These are phyloP conservation scores for Eleutherodactylus coqui DNA, from an alignment of 2,797 vertebrate genomes.

Conservation along the genomic window DNA sequence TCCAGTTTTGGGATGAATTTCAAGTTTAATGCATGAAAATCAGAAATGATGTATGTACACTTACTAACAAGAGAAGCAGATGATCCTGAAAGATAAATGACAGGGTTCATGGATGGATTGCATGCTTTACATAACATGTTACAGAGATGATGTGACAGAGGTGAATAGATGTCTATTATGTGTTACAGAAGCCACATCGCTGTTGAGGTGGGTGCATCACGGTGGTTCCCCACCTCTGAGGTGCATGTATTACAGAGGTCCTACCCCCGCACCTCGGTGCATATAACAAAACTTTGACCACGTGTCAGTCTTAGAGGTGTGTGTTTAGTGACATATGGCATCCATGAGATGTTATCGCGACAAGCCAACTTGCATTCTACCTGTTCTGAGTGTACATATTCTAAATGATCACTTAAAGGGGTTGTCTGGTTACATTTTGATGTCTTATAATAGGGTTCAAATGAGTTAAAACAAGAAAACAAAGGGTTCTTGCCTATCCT, in stretches of 20 bases:
- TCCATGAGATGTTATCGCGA: background rate
- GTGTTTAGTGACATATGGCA: background rate
- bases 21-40: slow-evolving; percentile 21
- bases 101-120: background rate
- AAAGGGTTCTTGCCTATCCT: no score
- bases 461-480: no score
- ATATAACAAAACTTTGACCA: slow-evolving; percentile 1
- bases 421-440: no score
- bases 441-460: no score
- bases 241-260: slow-evolving; percentile 31
- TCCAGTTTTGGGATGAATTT: background rate
- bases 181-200: slow-evolving; percentile 24
- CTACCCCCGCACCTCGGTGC: background rate
- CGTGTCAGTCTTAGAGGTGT: slow-evolving; percentile 14
- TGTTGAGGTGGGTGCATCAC: slow-evolving; percentile 15
- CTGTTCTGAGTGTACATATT: background rate
- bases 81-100: background rate
- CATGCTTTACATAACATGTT: slow-evolving; percentile 9
- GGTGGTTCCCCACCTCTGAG: slow-evolving; percentile 15
- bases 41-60: background rate
- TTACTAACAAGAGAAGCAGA: background rate
- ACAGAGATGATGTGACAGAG: background rate
- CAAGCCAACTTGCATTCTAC: background rate
- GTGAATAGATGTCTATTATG: slow-evolving; percentile 20
- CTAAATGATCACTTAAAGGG: background rate